Base-by-base conservation (phyloP, 2,888 invertebrate genomes). In the Omphaloscelis lunosa region DNA sequence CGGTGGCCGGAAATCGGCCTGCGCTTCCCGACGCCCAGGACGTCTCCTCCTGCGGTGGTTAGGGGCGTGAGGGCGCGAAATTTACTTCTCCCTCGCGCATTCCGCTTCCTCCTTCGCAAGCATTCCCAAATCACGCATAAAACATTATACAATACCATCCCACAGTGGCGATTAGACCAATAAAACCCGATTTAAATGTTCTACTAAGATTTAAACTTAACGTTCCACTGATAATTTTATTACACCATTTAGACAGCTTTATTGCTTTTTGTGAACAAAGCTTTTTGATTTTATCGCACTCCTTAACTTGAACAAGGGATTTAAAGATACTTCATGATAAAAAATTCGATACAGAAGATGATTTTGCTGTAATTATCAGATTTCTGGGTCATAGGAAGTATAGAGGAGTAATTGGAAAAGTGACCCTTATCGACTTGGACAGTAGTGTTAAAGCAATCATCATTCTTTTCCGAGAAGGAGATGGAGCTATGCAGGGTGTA, bases 121-220 rank as follows among this genome's bases (percentile, higher is more conserved):
- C n/a, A n/a, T n/a, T n/a, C 45, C 45, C 45, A 1, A 45, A 12
- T 76, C 39, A 51, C 23, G 29, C 23, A 80, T 72, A 63, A 82
- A 78, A 48, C 27, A 34, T 68, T 29, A 48, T 72, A 41, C 76
- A 66, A 51, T 56, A 90, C 89, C 90, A 90, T 91, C 91, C 91
- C 89, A 85, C 81, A 77, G 89, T 85, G 89, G 87, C 90, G 91
- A 95, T 95, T 93, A 93, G 90, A 88, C 88, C 90, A 89, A 92
- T 92, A 90, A 92, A 90, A 86, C 85, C 66, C 82, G 77, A 89
- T 88, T 90, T 89, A 87, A 89, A 89, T 90, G 86, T 86, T 80
- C 74, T 56, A 79, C 72, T 74, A 83, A 89, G 82, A 78, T 85
- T 85, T 82, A 83, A 80, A 85, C 56, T 79, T 82, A 80, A 85